Evolutionary conservation across 2,113 vertebrate genomes (phyloP), one percentile per base, ranked within the genome.

Genomic region (Pampusana beccarii): DNA sequence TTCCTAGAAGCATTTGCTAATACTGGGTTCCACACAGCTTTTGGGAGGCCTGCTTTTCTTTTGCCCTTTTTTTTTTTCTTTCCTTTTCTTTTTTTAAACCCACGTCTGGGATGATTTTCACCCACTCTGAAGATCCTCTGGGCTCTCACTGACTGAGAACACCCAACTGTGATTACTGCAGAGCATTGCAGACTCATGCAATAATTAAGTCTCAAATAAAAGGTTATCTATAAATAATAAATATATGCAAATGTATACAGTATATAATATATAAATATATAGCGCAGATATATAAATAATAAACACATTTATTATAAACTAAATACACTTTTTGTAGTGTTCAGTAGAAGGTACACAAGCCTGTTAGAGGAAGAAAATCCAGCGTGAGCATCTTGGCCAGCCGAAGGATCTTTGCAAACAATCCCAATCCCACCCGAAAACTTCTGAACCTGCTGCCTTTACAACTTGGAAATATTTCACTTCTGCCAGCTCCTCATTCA

Each of bases 1-100:
- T 95, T 96, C 95, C 95, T 95, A 94, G 93, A 96, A 96, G 88
- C 91, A 92, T 96, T 95, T 92, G 86, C 94, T 95, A 95, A 96
- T 85, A 91, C 78, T 1, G 13, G 91, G 70, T 82, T 96, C 93
- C 87, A 91, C 92, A 89, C 92, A 96, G 94, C 80, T 87, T 95
- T 94, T 91, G 93, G 88, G 92, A 96, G 92, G 91, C 94, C 88
- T 91, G 91, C 51, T 89, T 94, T 89, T n/a, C 93, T 91, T 93
- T 71, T 64, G 34, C 34, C 13, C 57, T 61, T 74, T 67, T 33
- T 65, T 51, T 23, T 23, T 38, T 38, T 38, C n/a, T 8, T 28
- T 7, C 3, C 6, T 4, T 44, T 88, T 73, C 29, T 66, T 97
- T 96, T 93, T 95, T 93, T 86, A 87, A 93, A 84, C 44, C 62